Evolutionary conservation across 2,888 invertebrate genomes (phyloP), one percentile per base, ranked within the genome.

Genomic region (Heliconius erato): DNA sequence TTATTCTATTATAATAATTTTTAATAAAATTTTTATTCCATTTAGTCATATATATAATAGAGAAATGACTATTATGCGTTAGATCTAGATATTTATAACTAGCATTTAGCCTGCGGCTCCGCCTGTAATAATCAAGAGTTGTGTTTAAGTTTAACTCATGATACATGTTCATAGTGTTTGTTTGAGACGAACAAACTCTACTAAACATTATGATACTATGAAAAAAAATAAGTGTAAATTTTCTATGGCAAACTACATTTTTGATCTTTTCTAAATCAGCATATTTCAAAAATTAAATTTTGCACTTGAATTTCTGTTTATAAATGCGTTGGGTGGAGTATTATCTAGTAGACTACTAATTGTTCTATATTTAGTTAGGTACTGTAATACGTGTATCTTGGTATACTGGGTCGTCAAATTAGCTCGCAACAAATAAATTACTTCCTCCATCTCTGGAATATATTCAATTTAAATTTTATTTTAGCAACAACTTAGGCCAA

Each of bases 401-500:
- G 54, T 54, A 19, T 19, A 44, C 19, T 54, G 6, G 2, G 63
- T n/a, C 59, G 59, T n/a, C n/a, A 63, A n/a, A n/a, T 11, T 11
- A n/a, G 59, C 6, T 7, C 54, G 54, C 6, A 19, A 54, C 54
- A 19, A 54, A 54, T 54, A 23, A 54, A 54, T 23, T 9, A 54
- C 23, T 19, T 23, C 7, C 23, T 54, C 54, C 19, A 9, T 7
- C 54, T 54, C 54, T 28, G 16, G 28, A 68, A 68, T 68, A 68
- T 5, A 49, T 23, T 63, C 84, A 79, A 78, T 84, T 69, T 7
- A 5, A 80, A 54, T 44, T n/a, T 59, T 54, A 2, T 71, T 80
- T 19, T 78, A 69, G 67, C 59, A 91, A 89, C 86, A 91, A 87
- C 44, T 83, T 88, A 84, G 88, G 82, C 76, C 93, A 96, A 87